Base-by-base conservation (phyloP, 2,113 vertebrate species). In the Heterochromis multidens region DNA sequence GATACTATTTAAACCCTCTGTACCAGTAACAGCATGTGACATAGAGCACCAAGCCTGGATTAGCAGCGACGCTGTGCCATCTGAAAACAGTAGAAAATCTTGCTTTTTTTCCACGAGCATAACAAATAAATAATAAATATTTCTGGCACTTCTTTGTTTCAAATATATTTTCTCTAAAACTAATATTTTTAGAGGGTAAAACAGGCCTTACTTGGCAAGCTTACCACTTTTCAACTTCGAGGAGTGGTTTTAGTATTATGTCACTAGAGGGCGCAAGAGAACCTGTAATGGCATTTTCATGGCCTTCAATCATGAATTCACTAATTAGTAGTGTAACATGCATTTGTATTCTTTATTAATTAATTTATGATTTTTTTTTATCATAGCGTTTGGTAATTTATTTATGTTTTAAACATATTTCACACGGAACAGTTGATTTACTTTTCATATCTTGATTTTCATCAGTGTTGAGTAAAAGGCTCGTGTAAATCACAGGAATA, bases 221-320 rank as follows among this genome's bases (percentile, higher is more conserved):
- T 52, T 19, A 52, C 49, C 3, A 19, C 5, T 79, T n/a, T 61
- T 54, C 4, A 54, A 29, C 11, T 65, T 52, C 19, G 3, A 31
- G 27, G 5, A 84, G 13, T 72, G 2, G 9, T 11, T 82, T 43
- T 19, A 11, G 35, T 31, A 0, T 74, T 46, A 49, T 5, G 17
- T 54, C 92, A 63, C 33, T 8, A 90, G 94, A 77, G 81, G 92
- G 80, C 61, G 40, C 37, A 67, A 88, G 5, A 90, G 37, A 43
- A 80, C 60, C 78, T 7, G 19, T 17, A 79, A 91, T 79, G 17
- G 13, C 37, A 19, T 58, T 35, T 33, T 43, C 1, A 31, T 78
- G 14, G 21, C 23, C 13, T 16, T 52, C 23, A 72, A 8, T 3
- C 2, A 54, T 57, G 2, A 46, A 9, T 10, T 21, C 43, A 54